phyloP scores from a whole-genome alignment of 2,888 invertebrate species.

The Cylloceria caligata region DNA sequence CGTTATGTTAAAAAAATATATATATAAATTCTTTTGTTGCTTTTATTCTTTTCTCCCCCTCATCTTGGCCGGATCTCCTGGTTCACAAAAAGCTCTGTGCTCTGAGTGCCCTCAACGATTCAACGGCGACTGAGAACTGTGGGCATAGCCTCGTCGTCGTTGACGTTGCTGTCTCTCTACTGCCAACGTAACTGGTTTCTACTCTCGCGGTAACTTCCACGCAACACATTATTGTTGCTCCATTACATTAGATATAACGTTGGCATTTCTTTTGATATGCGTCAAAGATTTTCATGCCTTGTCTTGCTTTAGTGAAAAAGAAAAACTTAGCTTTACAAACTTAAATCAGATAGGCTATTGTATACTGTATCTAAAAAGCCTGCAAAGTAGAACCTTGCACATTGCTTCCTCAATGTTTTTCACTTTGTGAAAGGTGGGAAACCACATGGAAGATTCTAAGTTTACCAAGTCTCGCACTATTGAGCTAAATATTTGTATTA shows the following conservation, averaged over 20 bases:
- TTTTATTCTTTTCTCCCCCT: constrained; percentile 29
- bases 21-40: not conserved
- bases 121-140: constrained; percentile 55
- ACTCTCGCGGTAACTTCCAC: constrained; percentile 43
- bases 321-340: too few species aligned
- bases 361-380: too few species aligned
- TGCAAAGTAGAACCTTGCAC: too few species aligned
- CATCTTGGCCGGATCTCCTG: constrained; percentile 32
- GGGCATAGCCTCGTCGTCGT: constrained; percentile 19
- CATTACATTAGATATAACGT: not conserved
- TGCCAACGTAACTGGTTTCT: constrained; percentile 58
- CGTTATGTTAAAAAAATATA: too few species aligned
- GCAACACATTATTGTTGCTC: constrained; percentile 27
- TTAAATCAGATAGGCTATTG: too few species aligned
- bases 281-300: too few species aligned
- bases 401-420: too few species aligned
- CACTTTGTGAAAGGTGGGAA: too few species aligned
- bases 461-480: too few species aligned
- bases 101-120: constrained; percentile 43
- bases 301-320: too few species aligned
- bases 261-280: constrained; percentile 7
- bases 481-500: too few species aligned
- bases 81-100: constrained; percentile 58
- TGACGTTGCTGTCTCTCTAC: constrained; percentile 40
- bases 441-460: too few species aligned